A percentile compares a stretch with the other conserved stretches of the same genome.
phyloP scores from a whole-genome alignment of 2,888 invertebrate genomes.

The Erebia aethiops region DNA sequence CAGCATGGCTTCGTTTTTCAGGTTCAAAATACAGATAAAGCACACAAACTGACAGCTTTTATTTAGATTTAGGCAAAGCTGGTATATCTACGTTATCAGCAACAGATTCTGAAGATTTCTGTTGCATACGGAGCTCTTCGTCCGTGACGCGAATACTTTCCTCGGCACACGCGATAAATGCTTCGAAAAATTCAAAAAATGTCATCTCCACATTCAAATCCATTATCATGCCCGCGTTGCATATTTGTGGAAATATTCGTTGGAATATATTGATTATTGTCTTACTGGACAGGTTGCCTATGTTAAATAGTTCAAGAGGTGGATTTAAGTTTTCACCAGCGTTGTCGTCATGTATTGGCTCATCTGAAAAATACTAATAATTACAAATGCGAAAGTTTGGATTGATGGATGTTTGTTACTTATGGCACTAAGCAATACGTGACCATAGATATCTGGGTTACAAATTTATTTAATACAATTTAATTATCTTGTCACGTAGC shows the following conservation, averaged over 20 bases:
- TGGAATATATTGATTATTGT: constrained; percentile 61
- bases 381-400: no score
- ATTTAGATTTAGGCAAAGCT: constrained; percentile 24
- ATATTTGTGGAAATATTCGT: constrained; percentile 76
- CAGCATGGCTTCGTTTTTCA: neutral
- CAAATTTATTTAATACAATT: no score
- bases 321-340: constrained; percentile 18
- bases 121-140: constrained; percentile 28
- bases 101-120: constrained; percentile 5
- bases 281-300: constrained; percentile 64
- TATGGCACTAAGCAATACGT: no score
- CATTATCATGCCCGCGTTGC: constrained; percentile 59
- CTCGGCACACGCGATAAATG: constrained; percentile 70
- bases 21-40: neutral
- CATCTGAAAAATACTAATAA: constrained; percentile 52
- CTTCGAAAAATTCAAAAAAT: constrained; percentile 85
- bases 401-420: no score
- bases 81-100: constrained; percentile 16
- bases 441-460: no score
- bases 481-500: no score
- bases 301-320: constrained; percentile 60
- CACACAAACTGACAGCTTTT: neutral
- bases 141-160: constrained; percentile 63
- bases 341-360: constrained; percentile 38
- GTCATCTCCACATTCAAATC: constrained; percentile 79